Conservation (phyloP, 2,888 invertebrate genomes). For the Lysandra bellargus region DNA sequence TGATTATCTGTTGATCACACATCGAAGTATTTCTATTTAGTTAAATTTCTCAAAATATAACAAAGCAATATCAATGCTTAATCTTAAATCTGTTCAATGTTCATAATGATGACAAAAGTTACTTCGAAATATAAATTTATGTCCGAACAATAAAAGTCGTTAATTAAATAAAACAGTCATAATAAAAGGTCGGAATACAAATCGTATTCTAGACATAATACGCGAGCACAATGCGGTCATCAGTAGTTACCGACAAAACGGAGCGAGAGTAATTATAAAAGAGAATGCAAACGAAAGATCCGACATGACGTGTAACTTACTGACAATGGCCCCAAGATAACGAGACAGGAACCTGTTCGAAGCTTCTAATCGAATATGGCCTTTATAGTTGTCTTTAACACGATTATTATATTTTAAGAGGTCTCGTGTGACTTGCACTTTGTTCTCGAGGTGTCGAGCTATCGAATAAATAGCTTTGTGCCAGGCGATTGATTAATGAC, state of each 20-base stretch:
- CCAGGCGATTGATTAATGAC: conserved; percentile 78
- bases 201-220: conserved; percentile 35
- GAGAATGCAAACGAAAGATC: conserved; percentile 60
- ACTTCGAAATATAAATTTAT: neutral
- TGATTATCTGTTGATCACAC: too few relatives aligned
- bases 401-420: conserved; percentile 80
- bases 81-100: neutral
- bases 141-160: neutral
- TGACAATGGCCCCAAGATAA: conserved; percentile 68
- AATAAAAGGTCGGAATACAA: conserved; percentile 36
- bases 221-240: conserved; percentile 38
- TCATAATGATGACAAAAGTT: neutral
- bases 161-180: conserved; percentile 33
- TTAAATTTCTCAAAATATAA: neutral
- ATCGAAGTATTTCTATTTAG: too few relatives aligned
- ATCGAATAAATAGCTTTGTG: conserved; percentile 67
- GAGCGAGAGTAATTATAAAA: conserved; percentile 61
- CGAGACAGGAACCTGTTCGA: conserved; percentile 75
- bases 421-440: conserved; percentile 76
- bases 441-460: conserved; percentile 68
- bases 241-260: conserved; percentile 48
- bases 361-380: conserved; percentile 75
- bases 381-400: conserved; percentile 78
- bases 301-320: conserved; percentile 59
- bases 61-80: neutral